Conservation (phyloP, 2,797 vertebrate genomes). For the Remorina albescens region DNA sequence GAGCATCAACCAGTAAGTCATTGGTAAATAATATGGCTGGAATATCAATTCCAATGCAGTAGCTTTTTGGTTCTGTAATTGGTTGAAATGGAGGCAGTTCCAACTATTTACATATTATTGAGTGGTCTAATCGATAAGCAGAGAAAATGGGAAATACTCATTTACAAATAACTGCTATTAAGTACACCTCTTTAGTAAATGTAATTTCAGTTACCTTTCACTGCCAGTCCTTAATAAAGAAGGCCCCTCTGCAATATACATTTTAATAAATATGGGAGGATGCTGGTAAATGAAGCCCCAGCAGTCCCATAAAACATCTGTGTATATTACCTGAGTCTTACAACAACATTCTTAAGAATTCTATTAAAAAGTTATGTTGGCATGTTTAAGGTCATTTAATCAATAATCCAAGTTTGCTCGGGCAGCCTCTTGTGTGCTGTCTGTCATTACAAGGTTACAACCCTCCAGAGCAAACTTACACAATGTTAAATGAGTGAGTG, state of each 20-base stretch:
- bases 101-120: background rate
- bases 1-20: background rate
- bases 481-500: slow-evolving; percentile 32
- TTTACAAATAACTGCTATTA: background rate
- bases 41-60: background rate
- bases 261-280: background rate
- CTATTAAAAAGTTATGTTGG: slow-evolving; percentile 1
- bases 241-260: background rate
- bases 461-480: slow-evolving; percentile 14
- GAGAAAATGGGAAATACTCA: background rate
- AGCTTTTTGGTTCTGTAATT: background rate
- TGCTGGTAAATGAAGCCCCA: background rate
- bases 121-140: background rate
- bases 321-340: background rate
- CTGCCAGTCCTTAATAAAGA: background rate
- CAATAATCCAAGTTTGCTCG: slow-evolving; percentile 1
- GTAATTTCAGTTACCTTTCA: background rate
- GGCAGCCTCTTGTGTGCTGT: background rate
- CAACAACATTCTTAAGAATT: background rate
- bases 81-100: background rate
- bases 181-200: background rate
- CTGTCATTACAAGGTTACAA: slow-evolving; percentile 1
- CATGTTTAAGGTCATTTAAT: slow-evolving; percentile 12
- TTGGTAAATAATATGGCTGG: background rate
- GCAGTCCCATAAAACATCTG: background rate